Base-by-base conservation (phyloP, 2,113 vertebrate genomes). In the Aegithalos caudatus region DNA sequence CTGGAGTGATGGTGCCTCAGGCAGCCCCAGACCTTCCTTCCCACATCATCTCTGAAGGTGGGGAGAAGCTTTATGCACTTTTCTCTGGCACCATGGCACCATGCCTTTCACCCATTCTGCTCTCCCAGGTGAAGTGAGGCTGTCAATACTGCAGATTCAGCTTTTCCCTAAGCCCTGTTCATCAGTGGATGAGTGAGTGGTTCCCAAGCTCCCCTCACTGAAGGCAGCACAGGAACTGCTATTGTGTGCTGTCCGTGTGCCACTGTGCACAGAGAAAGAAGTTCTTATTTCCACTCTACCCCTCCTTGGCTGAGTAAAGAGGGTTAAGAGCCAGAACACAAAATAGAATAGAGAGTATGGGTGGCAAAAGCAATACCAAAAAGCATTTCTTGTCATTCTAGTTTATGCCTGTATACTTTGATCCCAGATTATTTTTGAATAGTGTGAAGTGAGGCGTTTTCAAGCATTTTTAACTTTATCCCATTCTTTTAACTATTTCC, bases 401-500 rank as follows among this genome's bases (percentile, higher is more conserved):
- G 81, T 90, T 90, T 81, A 87, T 88, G 71, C 79, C 53, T 88
- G 51, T 7, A 20, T 33, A 48, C 53, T 95, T 94, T 93, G 71
- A 88, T 74, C n/a, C 28, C 76, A 90, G 56, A 62, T 90, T 96
- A 84, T 71, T 74, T 95, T 85, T 90, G 9, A 94, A 57, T 56
- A 45, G 38, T 37, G 42, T 90, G 58, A 93, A 70, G 57, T 50
- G 44, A 83, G 16, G 48, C 29, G 29, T 83, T 80, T 62, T 83
- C 51, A 90, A 81, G 47, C 42, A 51, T 77, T 95, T 95, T 88
- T 51, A 90, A 58, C 11, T 88, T 82, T 86, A 66, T 70, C 51
- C 27, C 25, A 48, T 77, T 86, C 47, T 80, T 90, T 95, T 80
- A 90, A 88, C 42, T 76, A 33, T 70, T 93, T 88, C 57, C 65